A percentile compares a stretch with the other conserved stretches of the same genome.
phyloP scores from a whole-genome alignment of 2,888 invertebrate species.

The Ophioninae sp. region DNA sequence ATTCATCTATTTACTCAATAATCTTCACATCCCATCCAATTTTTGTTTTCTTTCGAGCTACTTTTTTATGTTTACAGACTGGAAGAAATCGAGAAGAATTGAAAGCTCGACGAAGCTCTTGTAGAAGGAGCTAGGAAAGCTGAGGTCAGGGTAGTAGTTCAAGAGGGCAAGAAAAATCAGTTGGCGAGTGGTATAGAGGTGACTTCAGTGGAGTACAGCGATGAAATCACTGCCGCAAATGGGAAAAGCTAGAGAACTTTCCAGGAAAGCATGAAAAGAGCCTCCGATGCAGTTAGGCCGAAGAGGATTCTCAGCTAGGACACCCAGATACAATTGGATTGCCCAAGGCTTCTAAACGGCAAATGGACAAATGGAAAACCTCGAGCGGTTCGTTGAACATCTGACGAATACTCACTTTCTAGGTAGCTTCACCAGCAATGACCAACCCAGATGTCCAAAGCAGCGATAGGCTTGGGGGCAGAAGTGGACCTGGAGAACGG shows the following conservation, averaged over 20 bases:
- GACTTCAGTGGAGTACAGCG: conserved; percentile 5
- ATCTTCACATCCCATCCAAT: too few species aligned
- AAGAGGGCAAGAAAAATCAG: conserved; percentile 39
- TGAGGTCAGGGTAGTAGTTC: conserved; percentile 5
- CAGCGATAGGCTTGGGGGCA: neutral
- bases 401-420: conserved; percentile 23
- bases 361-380: conserved; percentile 19
- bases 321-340: neutral
- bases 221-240: neutral
- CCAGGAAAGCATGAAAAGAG: neutral
- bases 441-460: neutral
- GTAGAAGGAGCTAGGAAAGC: conserved; percentile 16
- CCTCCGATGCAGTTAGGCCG: conserved; percentile 7
- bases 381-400: conserved; percentile 21
- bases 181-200: neutral
- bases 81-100: neutral
- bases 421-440: neutral
- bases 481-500: neutral
- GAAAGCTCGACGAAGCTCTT: neutral
- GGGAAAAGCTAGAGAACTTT: conserved; percentile 7
- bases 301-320: conserved; percentile 19
- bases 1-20: too few species aligned
- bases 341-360: conserved; percentile 28
- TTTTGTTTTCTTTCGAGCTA: too few species aligned
- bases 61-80: too few species aligned